Conservation (phyloP, 2,113 vertebrate genomes). For the Zootoca vivipara region DNA sequence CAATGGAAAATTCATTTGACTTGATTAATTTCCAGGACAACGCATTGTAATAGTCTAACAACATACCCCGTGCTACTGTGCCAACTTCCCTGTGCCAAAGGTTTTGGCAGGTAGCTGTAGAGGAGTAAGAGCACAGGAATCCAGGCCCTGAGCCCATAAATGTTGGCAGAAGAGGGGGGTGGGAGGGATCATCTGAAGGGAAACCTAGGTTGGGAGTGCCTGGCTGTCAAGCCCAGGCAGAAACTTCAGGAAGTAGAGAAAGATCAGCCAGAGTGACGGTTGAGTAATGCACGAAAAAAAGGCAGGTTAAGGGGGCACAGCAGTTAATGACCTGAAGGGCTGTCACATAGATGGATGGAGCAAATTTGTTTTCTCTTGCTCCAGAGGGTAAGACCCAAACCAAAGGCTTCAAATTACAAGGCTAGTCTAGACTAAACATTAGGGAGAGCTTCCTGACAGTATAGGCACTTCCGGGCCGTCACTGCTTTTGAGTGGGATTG, state of each 20-base stretch:
- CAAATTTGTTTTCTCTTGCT: neutral
- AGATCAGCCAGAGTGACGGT: neutral
- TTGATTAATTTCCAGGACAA: conserved; percentile 35
- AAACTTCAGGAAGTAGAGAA: neutral
- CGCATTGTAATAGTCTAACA: neutral
- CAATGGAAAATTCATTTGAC: conserved; percentile 31
- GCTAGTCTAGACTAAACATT: neutral
- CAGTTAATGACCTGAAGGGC: neutral
- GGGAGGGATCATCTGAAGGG: neutral
- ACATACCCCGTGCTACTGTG: neutral
- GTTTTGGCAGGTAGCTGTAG: conserved; percentile 19
- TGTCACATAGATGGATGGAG: neutral
- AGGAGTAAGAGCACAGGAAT: neutral
- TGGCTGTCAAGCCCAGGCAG: neutral
- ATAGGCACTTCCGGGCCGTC: neutral
- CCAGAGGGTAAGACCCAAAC: neutral
- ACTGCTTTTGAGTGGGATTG: neutral
- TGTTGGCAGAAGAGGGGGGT: neutral
- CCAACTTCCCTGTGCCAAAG: neutral
- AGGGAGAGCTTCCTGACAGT: neutral
- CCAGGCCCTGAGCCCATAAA: conserved; percentile 6
- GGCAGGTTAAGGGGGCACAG: neutral
- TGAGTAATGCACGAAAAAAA: neutral
- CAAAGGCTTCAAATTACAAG: neutral
- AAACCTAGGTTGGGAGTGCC: conserved; percentile 4